Evolutionary conservation across 2,888 invertebrate species (phyloP).

Genomic region (Polydrusus pterygomalis): DNA sequence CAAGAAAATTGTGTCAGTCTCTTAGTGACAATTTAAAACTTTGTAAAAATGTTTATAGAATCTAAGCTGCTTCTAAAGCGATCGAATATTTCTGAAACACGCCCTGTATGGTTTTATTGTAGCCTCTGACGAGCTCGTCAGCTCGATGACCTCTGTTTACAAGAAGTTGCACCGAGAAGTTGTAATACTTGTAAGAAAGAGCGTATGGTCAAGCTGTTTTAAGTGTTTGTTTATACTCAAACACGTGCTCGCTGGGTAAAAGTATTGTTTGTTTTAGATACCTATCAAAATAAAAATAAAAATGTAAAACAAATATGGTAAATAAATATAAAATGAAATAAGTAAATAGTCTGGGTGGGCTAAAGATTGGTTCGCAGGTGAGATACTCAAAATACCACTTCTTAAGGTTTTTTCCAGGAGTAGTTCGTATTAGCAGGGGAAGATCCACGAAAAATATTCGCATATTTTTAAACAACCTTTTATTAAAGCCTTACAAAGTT

Average conservation of each 20-base stretch:
- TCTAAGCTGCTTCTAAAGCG: background rate
- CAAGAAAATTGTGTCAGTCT: no score
- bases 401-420: no score
- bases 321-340: background rate
- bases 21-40: no score
- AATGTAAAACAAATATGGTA: slow-evolving; percentile 25
- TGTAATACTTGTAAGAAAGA: slow-evolving; percentile 7
- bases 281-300: slow-evolving; percentile 28
- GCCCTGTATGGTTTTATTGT: background rate
- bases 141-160: slow-evolving; percentile 24
- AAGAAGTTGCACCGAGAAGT: slow-evolving; percentile 14
- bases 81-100: background rate
- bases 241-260: slow-evolving; percentile 34
- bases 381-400: no score
- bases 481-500: no score
- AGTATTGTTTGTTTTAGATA: slow-evolving; percentile 40
- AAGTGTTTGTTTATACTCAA: slow-evolving; percentile 29
- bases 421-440: no score
- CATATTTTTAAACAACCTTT: no score
- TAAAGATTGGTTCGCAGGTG: background rate
- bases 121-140: slow-evolving; percentile 16
- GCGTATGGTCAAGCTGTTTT: background rate
- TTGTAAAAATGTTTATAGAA: no score
- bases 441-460: no score
- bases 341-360: background rate